Conservation (phyloP, 2,797 vertebrate species). For the Malurus leucopterus region DNA sequence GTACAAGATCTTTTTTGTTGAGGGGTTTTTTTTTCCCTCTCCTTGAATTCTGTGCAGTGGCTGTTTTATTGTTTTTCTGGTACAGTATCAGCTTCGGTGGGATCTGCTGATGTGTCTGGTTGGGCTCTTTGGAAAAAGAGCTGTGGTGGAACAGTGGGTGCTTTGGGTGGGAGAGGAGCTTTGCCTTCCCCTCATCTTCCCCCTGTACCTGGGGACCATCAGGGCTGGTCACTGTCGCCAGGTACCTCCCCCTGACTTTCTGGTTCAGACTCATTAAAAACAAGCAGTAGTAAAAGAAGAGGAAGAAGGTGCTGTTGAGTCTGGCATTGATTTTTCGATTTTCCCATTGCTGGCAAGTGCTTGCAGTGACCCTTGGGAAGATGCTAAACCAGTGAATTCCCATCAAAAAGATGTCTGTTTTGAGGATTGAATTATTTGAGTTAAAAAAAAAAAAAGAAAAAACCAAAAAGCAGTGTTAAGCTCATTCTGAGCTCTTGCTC, state of each 20-base stretch:
- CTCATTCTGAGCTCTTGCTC: background rate
- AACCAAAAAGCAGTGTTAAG: background rate
- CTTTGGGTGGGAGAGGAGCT: background rate
- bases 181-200: background rate
- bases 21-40: background rate
- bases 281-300: background rate
- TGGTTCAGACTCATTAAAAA: background rate
- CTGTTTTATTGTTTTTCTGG: background rate
- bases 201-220: background rate
- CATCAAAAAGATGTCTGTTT: background rate
- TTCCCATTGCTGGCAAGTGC: background rate
- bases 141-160: fast-evolving
- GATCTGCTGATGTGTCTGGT: fast-evolving
- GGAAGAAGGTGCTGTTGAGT: background rate
- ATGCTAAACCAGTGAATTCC: background rate
- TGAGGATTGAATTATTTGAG: background rate
- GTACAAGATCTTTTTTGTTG: background rate
- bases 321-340: constrained; percentile 11
- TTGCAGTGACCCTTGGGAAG: background rate
- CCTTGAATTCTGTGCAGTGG: background rate
- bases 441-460: background rate
- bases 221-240: background rate
- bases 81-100: background rate
- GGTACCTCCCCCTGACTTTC: background rate
- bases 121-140: background rate